These are phyloP conservation scores for Vombatus ursinus DNA, from an alignment of 2,113 vertebrate species.

Conservation along the genomic window DNA sequence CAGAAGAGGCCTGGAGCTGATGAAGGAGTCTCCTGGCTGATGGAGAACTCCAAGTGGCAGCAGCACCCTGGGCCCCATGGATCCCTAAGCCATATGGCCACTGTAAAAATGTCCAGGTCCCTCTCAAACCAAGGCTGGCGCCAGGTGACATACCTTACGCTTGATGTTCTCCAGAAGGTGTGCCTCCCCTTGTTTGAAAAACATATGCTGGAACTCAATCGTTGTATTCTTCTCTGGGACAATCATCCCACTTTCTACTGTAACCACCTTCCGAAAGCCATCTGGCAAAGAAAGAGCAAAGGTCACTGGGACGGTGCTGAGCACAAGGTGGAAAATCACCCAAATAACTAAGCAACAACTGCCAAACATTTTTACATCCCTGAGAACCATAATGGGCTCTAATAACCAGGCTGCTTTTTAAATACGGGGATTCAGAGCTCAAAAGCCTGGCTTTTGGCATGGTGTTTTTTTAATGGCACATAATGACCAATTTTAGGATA, in stretches of 20 bases:
- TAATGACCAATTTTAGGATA: background rate
- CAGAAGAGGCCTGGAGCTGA: background rate
- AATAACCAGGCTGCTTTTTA: background rate
- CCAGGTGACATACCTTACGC: constrained; percentile 78
- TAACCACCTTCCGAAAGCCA: constrained; percentile 84
- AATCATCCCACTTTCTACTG: constrained; percentile 75
- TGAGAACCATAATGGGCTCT: background rate
- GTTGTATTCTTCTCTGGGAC: constrained; percentile 68
- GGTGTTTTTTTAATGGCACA: background rate
- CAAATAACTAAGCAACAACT: constrained; percentile 2
- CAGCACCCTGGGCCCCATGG: background rate
- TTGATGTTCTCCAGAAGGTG: constrained; percentile 83
- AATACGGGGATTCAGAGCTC: constrained; percentile 6
- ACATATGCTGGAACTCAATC: constrained; percentile 83
- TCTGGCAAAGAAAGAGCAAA: constrained; percentile 69
- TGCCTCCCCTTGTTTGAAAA: constrained; percentile 81
- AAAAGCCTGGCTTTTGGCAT: background rate
- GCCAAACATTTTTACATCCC: background rate
- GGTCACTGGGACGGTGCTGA: background rate
- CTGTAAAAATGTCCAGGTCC: background rate
- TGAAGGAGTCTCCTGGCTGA: background rate
- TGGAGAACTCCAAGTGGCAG: background rate
- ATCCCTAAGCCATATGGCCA: constrained; percentile 6
- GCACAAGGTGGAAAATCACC: background rate
- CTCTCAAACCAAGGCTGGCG: background rate